phyloP scores from a whole-genome alignment of 2,113 vertebrate genomes.

The Promerops cafer region DNA sequence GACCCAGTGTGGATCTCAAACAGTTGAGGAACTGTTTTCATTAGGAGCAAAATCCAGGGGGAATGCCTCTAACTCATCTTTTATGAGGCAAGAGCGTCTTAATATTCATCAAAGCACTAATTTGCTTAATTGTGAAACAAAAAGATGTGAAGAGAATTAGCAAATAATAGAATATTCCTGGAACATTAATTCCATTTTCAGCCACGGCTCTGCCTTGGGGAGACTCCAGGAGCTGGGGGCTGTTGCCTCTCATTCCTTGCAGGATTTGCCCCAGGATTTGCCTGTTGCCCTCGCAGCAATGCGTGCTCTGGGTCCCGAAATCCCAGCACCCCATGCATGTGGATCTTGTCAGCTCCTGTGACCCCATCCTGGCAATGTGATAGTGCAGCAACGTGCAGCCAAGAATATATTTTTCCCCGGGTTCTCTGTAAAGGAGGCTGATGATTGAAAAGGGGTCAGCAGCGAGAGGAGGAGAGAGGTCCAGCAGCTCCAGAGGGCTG shows the following conservation, averaged over 20 bases:
- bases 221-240: not conserved
- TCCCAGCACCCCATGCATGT: not conserved
- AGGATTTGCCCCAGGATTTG: not conserved
- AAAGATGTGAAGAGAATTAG: constrained; percentile 48
- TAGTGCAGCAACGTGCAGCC: not conserved
- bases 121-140: constrained; percentile 59
- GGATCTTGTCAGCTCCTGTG: not conserved
- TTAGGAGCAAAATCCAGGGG: not conserved
- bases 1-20: not conserved
- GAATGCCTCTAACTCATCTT: constrained; percentile 39
- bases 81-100: not conserved
- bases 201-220: not conserved
- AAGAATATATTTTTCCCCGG: not conserved
- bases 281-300: not conserved
- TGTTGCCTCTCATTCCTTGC: not conserved
- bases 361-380: not conserved
- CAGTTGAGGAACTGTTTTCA: not conserved
- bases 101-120: constrained; percentile 53
- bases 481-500: not conserved
- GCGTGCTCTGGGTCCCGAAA: not conserved
- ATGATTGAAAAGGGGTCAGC: not conserved
- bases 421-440: not conserved
- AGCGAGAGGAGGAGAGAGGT: not conserved
- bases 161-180: constrained; percentile 43
- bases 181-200: not conserved